Percentiles rank a stretch among this genome's conserved stretches.
phyloP scores from a whole-genome alignment of 2,113 vertebrate genomes.

The Psilopogon haemacephalus region DNA sequence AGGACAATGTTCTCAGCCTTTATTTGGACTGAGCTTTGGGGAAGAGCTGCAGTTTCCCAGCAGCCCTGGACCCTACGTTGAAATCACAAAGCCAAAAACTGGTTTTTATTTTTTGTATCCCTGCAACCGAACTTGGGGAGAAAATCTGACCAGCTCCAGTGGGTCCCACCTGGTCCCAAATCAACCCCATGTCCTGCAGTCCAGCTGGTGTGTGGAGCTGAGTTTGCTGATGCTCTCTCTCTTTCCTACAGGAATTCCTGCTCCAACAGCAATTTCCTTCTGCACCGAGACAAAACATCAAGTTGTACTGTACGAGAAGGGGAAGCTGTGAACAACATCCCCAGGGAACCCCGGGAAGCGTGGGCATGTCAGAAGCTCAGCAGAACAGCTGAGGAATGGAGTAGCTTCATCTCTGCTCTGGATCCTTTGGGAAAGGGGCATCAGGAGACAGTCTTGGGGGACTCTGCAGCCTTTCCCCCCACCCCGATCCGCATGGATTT shows the following conservation, averaged over 20 bases:
- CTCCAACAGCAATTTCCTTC: neutral
- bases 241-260: neutral
- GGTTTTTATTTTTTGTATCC: neutral
- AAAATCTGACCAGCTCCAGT: rapidly evolving
- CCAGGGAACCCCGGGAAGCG: rapidly evolving
- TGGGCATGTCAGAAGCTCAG: rapidly evolving
- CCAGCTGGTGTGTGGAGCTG: no score
- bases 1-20: neutral
- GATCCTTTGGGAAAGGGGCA: neutral
- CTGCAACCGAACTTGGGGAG: neutral
- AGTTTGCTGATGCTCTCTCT: neutral
- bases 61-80: rapidly evolving
- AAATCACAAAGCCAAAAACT: neutral
- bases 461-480: neutral
- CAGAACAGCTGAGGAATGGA: rapidly evolving
- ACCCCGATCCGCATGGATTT: neutral
- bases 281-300: rapidly evolving
- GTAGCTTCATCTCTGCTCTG: neutral
- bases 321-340: neutral
- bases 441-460: neutral
- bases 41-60: neutral
- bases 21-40: neutral
- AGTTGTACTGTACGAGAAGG: neutral
- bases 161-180: neutral
- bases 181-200: neutral